phyloP scores from a whole-genome alignment of 2,888 invertebrate genomes.

The Dicyrtoma fusca region DNA sequence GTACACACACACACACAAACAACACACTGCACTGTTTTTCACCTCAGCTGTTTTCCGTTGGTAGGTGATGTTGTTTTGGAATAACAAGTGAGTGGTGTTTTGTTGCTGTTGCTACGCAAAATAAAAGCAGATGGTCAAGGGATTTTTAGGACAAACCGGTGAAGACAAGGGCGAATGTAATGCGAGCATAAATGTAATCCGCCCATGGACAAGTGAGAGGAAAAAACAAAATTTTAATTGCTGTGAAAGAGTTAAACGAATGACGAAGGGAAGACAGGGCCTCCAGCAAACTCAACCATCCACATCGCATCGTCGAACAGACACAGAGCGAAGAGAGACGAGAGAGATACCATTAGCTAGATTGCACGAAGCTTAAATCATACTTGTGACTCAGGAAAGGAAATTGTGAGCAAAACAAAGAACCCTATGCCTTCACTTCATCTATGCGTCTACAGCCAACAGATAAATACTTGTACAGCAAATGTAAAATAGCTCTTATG shows the following conservation, averaged over 20 bases:
- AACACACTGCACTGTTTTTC: conserved; percentile 25
- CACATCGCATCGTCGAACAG: conserved; percentile 15
- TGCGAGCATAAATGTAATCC: conserved; percentile 27
- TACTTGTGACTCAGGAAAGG: too few species aligned
- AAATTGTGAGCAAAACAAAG: too few species aligned
- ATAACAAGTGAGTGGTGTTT: too few species aligned
- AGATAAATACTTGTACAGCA: too few species aligned
- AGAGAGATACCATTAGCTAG: too few species aligned
- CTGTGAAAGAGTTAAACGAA: not conserved
- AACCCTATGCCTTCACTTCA: too few species aligned
- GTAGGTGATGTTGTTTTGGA: too few species aligned
- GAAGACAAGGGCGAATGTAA: conserved; percentile 32
- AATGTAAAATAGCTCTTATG: too few species aligned
- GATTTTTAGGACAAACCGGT: conserved; percentile 31
- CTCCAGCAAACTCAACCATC: conserved; percentile 27
- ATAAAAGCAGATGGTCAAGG: conserved; percentile 33
- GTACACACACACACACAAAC: conserved; percentile 20
- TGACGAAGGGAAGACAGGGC: conserved; percentile 5
- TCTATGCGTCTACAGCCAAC: too few species aligned
- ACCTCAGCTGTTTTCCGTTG: conserved; percentile 34
- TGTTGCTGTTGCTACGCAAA: conserved; percentile 30
- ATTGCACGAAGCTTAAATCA: too few species aligned
- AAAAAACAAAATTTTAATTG: conserved; percentile 22
- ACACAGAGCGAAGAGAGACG: too few species aligned
- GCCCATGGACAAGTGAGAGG: conserved; percentile 5